Evolutionary conservation across 2,888 invertebrate species (phyloP), one percentile per base, ranked within the genome.

Genomic region (Ceraclea dissimilis): DNA sequence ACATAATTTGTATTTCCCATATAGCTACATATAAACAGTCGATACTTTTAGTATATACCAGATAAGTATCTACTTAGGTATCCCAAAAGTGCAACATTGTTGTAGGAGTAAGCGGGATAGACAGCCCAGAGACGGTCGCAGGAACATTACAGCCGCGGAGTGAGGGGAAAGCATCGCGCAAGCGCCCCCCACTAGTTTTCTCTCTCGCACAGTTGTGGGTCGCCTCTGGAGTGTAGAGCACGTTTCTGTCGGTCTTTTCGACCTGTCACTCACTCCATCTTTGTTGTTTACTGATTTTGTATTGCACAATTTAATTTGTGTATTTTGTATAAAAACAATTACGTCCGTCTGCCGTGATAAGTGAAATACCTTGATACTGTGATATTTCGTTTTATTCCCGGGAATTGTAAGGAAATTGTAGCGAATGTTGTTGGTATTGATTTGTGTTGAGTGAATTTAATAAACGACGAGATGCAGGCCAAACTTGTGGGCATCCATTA

Each of bases 401-500:
- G 5, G 39, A 39, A 39, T 39, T 16, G 13, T 10, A 13, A 18
- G 47, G 13, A 20, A 5, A 10, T 47, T 22, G 20, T 46, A n/a
- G 31, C 26, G 47, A 52, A 50, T 39, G 39, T 39, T 39, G 50
- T 18, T 17, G 50, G 18, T 18, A 18, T 16, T 8, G 50, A 34
- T 16, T 17, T 5, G 50, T 17, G 50, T 10, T 21, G 17, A 33
- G 50, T 16, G 18, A 19, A 2, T 11, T 31, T 11, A 2, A 13
- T 13, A 18, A 13, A 39, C 69, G 68, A 70, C 68, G 72, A 67
- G 72, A 80, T 79, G 76, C 80, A 79, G 73, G 75, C 75, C 64
- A 80, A 78, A 71, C 71, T 75, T 66, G 78, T 82, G 75, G 79
- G 78, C 71, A 76, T 79, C 66, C 79, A 79, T 74, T 82, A 82